Evolutionary conservation across 2,113 vertebrate species (phyloP).

Genomic region (Varanus komodoensis): DNA sequence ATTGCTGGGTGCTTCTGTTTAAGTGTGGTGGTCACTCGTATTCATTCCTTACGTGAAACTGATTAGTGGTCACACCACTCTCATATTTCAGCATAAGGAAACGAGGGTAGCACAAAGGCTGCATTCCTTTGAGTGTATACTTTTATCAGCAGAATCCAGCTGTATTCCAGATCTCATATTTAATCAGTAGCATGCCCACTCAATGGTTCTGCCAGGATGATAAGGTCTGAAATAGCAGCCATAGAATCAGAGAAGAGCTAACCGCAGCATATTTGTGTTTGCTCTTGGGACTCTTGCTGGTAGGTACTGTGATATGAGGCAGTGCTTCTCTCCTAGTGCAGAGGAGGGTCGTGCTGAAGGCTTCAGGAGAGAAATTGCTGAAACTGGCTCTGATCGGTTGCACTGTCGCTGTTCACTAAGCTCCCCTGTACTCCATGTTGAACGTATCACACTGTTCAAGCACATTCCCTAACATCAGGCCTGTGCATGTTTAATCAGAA

Average conservation of each 20-base stretch:
- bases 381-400: not conserved
- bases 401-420: not conserved
- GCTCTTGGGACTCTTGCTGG: not conserved
- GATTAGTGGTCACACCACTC: not conserved
- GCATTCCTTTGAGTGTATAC: not conserved
- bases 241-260: not conserved
- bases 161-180: not conserved
- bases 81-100: not conserved
- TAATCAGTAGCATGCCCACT: not conserved
- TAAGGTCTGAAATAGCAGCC: not conserved
- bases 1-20: not conserved
- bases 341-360: not conserved
- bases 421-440: not conserved
- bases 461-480: not conserved
- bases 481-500: not conserved
- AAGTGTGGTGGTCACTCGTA: not conserved
- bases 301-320: not conserved
- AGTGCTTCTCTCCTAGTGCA: not conserved
- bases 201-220: not conserved
- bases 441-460: not conserved
- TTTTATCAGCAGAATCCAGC: not conserved
- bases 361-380: not conserved
- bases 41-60: not conserved
- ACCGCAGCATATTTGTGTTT: not conserved
- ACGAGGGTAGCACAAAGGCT: not conserved